These are phyloP conservation scores for Pheosia tremula DNA, from an alignment of 2,888 invertebrate species.

Conservation along the genomic window DNA sequence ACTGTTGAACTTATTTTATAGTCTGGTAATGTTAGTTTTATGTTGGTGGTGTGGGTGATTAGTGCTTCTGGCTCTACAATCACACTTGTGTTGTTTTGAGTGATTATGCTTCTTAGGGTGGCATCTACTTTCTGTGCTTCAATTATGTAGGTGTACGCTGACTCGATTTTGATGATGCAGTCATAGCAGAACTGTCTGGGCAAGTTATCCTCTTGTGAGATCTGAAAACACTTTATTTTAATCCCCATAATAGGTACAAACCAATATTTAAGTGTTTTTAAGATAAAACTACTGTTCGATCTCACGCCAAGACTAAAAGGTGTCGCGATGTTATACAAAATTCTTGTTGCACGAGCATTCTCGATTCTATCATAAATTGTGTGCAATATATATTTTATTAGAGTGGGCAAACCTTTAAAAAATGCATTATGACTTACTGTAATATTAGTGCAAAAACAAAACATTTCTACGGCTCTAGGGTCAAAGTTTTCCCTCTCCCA, in stretches of 20 bases:
- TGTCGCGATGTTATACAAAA: too few species aligned
- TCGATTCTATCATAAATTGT: too few species aligned
- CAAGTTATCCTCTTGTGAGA: constrained; percentile 67
- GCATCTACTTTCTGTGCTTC: constrained; percentile 68
- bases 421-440: constrained; percentile 42
- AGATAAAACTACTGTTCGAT: too few species aligned
- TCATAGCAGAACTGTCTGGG: constrained; percentile 80
- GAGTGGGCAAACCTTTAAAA: too few species aligned
- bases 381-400: too few species aligned
- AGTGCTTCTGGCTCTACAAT: constrained; percentile 57
- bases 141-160: constrained; percentile 75
- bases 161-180: constrained; percentile 77
- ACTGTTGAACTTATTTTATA: constrained; percentile 58
- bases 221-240: constrained; percentile 42
- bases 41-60: constrained; percentile 30
- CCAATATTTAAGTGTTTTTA: too few species aligned
- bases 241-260: background rate
- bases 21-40: constrained; percentile 58
- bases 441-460: constrained; percentile 71
- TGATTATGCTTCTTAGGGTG: constrained; percentile 63
- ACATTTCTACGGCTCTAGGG: constrained; percentile 62
- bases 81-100: constrained; percentile 55
- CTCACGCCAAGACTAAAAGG: too few species aligned
- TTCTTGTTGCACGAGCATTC: too few species aligned
- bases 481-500: constrained; percentile 66